Conservation (phyloP, 2,797 vertebrate species). For the Astyanax mexicanus region DNA sequence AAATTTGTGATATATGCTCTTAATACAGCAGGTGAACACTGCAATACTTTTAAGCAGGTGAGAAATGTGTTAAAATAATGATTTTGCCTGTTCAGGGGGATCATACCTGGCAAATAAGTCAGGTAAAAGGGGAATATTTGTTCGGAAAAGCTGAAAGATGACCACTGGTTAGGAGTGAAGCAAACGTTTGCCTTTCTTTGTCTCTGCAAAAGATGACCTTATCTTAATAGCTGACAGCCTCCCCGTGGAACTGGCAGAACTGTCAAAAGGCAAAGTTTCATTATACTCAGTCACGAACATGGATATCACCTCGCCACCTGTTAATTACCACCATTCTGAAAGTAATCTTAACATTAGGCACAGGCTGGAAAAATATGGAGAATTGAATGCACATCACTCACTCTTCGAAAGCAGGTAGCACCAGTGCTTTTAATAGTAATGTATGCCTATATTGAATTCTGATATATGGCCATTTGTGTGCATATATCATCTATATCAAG, state of each 20-base stretch:
- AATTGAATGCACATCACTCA: neutral
- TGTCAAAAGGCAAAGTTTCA: constrained; percentile 23
- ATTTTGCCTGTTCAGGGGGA: neutral
- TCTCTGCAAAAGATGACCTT: constrained; percentile 2
- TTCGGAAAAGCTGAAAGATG: neutral
- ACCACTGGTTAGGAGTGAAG: neutral
- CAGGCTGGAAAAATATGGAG: neutral
- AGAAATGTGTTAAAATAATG: neutral
- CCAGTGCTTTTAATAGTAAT: too few relatives aligned
- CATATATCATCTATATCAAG: too few relatives aligned
- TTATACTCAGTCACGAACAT: constrained; percentile 2
- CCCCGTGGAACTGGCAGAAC: neutral
- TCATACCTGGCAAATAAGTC: neutral
- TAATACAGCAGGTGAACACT: neutral
- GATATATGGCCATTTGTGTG: too few relatives aligned
- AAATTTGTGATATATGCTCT: too few relatives aligned
- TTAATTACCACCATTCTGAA: neutral
- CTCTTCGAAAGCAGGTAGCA: neutral
- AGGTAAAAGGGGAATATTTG: neutral
- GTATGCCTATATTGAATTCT: too few relatives aligned
- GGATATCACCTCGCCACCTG: neutral
- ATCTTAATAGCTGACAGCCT: neutral
- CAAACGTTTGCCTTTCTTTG: constrained; percentile 6
- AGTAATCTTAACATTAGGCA: constrained; percentile 2
- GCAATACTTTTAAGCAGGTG: neutral